Percentiles rank a stretch among this genome's conserved stretches.
Conservation (phyloP, 1,140 invertebrate genomes). For the Drosophila kepulauana region DNA sequence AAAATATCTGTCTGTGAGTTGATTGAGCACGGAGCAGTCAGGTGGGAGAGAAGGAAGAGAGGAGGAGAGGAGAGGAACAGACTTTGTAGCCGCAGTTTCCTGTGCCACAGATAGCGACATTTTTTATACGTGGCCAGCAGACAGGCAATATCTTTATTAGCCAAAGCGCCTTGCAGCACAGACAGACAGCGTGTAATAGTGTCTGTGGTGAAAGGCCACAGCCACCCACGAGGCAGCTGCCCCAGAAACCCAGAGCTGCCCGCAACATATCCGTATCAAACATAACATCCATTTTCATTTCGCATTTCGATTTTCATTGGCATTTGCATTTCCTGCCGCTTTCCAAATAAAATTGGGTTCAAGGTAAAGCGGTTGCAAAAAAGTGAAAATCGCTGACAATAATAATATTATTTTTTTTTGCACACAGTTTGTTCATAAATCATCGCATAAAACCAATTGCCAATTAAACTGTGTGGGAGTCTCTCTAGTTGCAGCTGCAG, state of each 20-base stretch:
- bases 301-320: not conserved
- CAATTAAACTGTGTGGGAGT: slow-evolving; percentile 35
- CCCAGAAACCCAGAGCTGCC: slow-evolving; percentile 79
- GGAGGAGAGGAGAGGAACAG: not conserved
- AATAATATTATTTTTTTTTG: not conserved
- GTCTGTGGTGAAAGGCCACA: slow-evolving; percentile 67
- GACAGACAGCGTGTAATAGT: slow-evolving; percentile 39
- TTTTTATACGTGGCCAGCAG: slow-evolving; percentile 59
- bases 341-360: slow-evolving; percentile 62
- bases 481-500: slow-evolving; percentile 3
- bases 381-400: slow-evolving; percentile 59
- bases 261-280: not conserved
- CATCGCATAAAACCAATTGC: slow-evolving; percentile 19
- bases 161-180: slow-evolving; percentile 46
- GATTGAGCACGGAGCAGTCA: not conserved
- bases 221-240: slow-evolving; percentile 74
- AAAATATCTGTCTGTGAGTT: slow-evolving; percentile 43
- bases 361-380: slow-evolving; percentile 63
- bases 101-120: slow-evolving; percentile 79
- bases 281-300: slow-evolving; percentile 37
- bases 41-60: not conserved
- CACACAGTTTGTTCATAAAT: slow-evolving; percentile 34
- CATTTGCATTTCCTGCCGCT: slow-evolving; percentile 42
- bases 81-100: slow-evolving; percentile 49
- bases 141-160: slow-evolving; percentile 77